Percentiles rank a stretch among this genome's conserved stretches.
phyloP scores from a whole-genome alignment of 2,797 vertebrate genomes.

The Trachurus trachurus region DNA sequence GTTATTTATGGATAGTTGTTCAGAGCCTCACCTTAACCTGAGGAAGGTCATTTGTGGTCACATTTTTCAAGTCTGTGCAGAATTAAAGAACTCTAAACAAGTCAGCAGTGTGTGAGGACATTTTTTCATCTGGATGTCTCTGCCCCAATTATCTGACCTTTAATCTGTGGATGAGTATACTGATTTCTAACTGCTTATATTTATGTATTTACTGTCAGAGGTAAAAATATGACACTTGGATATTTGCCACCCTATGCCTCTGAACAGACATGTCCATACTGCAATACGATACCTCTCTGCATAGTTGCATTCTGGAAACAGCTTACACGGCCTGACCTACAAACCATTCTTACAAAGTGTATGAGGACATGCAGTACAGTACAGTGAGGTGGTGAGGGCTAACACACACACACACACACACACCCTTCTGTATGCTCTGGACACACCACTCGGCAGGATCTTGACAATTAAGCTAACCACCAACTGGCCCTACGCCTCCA shows the following conservation, averaged over 20 bases:
- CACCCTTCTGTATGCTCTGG: conserved; percentile 56
- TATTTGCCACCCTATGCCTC: not conserved
- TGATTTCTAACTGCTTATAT: too few relatives aligned
- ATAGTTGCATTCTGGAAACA: conserved; percentile 42
- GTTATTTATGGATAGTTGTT: not conserved
- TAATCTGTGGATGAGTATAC: not conserved
- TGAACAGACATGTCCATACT: conserved; percentile 14
- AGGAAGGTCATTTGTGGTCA: not conserved
- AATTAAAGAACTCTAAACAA: not conserved
- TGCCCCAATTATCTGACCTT: not conserved
- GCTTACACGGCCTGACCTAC: conserved; percentile 62
- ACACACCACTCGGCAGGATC: conserved; percentile 77
- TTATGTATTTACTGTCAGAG: too few relatives aligned
- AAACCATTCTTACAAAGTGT: conserved; percentile 49
- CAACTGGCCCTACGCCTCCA: conserved; percentile 67
- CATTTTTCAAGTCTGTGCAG: not conserved
- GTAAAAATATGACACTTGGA: conserved; percentile 10
- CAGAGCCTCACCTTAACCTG: not conserved
- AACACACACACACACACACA: conserved; percentile 12
- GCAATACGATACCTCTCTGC: conserved; percentile 5
- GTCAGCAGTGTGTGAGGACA: too few relatives aligned
- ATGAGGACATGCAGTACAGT: conserved; percentile 9
- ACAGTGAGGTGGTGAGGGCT: conserved; percentile 9
- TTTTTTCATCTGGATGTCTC: not conserved
- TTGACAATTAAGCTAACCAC: conserved; percentile 86